Base-by-base conservation (phyloP, 2,113 vertebrate genomes). In the Aldabrachelys gigantea region DNA sequence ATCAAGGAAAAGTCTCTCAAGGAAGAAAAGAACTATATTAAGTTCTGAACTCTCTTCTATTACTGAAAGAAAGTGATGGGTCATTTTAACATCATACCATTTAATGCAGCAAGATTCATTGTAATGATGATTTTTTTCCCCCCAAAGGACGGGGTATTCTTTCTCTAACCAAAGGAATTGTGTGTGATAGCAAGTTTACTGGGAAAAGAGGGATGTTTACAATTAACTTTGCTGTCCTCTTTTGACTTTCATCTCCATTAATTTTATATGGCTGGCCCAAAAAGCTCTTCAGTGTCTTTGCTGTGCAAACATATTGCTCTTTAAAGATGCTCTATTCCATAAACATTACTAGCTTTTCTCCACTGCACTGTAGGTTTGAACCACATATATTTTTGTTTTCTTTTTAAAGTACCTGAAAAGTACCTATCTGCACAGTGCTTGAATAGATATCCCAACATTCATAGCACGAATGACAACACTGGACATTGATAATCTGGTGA, bases 371-470 rank as follows among this genome's bases (percentile, higher is more conserved):
- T 57, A 87, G 7, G 27, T 53, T 57, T 83, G 62, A 93, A 56
- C 3, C 11, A 91, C 0, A 0, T 14, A 41, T 0, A 1, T 82
- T 72, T 80, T 44, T n/a, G 16, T n/a, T n/a, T n/a, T n/a, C 65
- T 69, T n/a, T 69, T 69, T 65, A 65, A 69, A n/a, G 13, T 69
- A 69, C 65, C 35, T 5, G 35, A 35, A 21, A 69, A 16, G 62
- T 35, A 65, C 31, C 8, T 65, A 8, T n/a, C 21, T 69, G 35
- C 17, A 69, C 35, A 21, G 16, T 21, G 35, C 7, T 19, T 21
- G 8, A 17, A 69, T n/a, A 69, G 17, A 69, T 35, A 69, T n/a
- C 17, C 31, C 31, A 69, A n/a, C 17, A n/a, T 69, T n/a, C 21
- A 69, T 69, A 69, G 17, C 35, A 69, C 21, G 35, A 17, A 16